Evolutionary conservation across 2,888 invertebrate genomes (phyloP).

Genomic region (Lochmaea crataegi): DNA sequence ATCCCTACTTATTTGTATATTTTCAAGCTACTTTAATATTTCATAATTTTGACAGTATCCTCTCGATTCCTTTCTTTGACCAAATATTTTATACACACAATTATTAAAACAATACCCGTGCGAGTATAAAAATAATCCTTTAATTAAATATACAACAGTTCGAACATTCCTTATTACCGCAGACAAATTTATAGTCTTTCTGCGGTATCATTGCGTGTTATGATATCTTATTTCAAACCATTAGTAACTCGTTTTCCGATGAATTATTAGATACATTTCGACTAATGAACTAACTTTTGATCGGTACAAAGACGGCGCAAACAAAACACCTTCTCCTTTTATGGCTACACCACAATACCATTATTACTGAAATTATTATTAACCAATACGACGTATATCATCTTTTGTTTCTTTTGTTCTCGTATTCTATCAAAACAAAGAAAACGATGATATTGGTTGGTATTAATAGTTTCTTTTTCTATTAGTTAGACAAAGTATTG

Average conservation of each 20-base stretch:
- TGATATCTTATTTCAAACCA: constrained; percentile 67
- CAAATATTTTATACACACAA: neutral
- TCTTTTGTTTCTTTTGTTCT: constrained; percentile 47
- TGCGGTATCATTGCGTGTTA: constrained; percentile 64
- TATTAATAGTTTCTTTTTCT: constrained; percentile 31
- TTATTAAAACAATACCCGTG: neutral
- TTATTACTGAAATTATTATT: constrained; percentile 50
- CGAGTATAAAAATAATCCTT: constrained; percentile 36
- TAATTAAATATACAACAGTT: constrained; percentile 48
- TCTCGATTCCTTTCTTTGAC: no score
- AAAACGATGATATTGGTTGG: constrained; percentile 22
- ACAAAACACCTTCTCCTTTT: constrained; percentile 55
- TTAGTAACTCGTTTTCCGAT: constrained; percentile 62
- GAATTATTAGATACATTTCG: constrained; percentile 65
- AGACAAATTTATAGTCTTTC: constrained; percentile 61
- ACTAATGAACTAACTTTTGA: constrained; percentile 65
- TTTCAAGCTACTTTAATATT: no score
- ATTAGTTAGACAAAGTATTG: neutral
- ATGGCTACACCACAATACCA: constrained; percentile 48
- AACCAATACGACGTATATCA: constrained; percentile 39
- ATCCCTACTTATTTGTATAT: no score
- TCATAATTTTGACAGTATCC: no score
- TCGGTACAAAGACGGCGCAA: constrained; percentile 57
- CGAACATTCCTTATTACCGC: constrained; percentile 59
- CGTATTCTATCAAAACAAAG: constrained; percentile 22